Evolutionary conservation across 1,140 invertebrate genomes (phyloP).

Genomic region (Riptortus pedestris): DNA sequence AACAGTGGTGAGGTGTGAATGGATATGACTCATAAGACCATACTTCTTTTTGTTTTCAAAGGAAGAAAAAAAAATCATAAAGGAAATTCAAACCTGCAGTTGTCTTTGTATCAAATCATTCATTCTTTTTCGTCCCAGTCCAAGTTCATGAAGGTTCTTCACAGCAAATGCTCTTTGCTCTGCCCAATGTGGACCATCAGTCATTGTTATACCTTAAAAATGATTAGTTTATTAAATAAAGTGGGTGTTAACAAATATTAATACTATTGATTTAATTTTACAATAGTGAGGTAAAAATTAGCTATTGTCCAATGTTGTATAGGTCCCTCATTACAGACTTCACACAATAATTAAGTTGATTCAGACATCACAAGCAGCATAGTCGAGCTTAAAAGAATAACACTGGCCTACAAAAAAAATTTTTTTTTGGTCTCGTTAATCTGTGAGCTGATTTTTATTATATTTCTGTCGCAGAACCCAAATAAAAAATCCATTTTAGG

Average conservation of each 20-base stretch:
- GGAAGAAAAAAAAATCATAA: too few species aligned
- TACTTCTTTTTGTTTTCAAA: too few species aligned
- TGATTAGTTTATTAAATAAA: background rate
- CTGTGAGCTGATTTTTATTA: too few species aligned
- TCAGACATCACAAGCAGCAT: too few species aligned
- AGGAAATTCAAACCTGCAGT: too few species aligned
- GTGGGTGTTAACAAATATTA: constrained; percentile 20
- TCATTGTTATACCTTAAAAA: constrained; percentile 55
- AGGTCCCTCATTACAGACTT: constrained; percentile 44
- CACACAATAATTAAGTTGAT: background rate
- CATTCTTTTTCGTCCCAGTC: constrained; percentile 63
- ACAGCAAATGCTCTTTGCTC: constrained; percentile 63
- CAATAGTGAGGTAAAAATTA: constrained; percentile 47
- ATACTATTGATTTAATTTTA: constrained; percentile 37
- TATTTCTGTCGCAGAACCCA: too few species aligned
- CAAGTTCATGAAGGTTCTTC: constrained; percentile 55
- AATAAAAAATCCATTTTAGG: too few species aligned
- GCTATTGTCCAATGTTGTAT: constrained; percentile 56
- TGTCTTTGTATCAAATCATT: constrained; percentile 58
- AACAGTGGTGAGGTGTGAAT: too few species aligned
- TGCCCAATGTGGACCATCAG: constrained; percentile 62
- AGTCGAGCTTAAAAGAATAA: too few species aligned
- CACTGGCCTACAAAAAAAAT: too few species aligned
- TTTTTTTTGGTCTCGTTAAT: too few species aligned
- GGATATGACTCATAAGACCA: too few species aligned